phyloP scores from a whole-genome alignment of 2,888 invertebrate genomes.

The Cactoblastis cactorum region DNA sequence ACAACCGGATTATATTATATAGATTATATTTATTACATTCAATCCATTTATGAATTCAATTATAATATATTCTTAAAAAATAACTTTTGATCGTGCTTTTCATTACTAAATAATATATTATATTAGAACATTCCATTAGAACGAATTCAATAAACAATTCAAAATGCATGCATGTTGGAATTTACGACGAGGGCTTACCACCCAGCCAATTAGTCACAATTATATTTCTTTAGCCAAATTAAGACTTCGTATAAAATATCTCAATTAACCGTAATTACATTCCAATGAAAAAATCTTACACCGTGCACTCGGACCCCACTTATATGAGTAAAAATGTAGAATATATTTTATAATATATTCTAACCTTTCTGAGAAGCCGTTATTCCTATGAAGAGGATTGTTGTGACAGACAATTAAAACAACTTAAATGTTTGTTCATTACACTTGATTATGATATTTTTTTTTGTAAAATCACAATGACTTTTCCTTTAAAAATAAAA shows the following conservation, averaged over 20 bases:
- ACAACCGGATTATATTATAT: too few relatives aligned
- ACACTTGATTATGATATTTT: not conserved
- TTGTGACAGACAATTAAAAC: conserved; percentile 4
- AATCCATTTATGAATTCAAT: too few relatives aligned
- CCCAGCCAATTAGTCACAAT: conserved; percentile 11
- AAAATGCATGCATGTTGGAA: conserved; percentile 13
- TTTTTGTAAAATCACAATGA: not conserved
- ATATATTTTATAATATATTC: conserved; percentile 2
- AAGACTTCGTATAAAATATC: conserved; percentile 9
- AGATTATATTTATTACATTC: too few relatives aligned
- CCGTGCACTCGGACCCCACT: not conserved
- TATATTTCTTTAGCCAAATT: conserved; percentile 11
- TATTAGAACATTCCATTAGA: conserved; percentile 7
- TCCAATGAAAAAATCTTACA: not conserved
- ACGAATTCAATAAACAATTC: conserved; percentile 13
- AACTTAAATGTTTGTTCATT: too few relatives aligned
- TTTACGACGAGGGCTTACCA: not conserved
- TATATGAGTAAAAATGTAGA: conserved; percentile 8
- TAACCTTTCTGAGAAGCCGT: not conserved
- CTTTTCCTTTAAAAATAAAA: too few relatives aligned
- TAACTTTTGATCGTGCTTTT: too few relatives aligned
- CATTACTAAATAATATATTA: not conserved
- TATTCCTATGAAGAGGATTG: not conserved
- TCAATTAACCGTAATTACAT: conserved; percentile 9
- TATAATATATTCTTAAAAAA: too few relatives aligned